These are phyloP conservation scores for Hylomyscus alleni DNA, from an alignment of 2,797 vertebrate genomes.

Conservation along the genomic window DNA sequence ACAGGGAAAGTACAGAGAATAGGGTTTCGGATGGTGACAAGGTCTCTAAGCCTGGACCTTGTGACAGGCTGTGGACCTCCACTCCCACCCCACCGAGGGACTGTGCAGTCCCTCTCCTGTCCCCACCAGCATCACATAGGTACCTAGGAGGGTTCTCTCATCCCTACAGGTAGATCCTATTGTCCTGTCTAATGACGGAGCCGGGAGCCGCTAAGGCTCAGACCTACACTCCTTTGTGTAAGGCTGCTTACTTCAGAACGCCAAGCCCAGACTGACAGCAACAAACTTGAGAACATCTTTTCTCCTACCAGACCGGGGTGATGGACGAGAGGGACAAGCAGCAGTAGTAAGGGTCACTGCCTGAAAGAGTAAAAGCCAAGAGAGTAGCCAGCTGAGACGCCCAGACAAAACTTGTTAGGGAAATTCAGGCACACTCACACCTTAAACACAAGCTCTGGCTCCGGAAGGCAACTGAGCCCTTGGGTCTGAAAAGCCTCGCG, in stretches of 20 bases:
- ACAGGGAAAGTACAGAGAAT: too few species aligned
- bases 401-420: slow-evolving; percentile 18
- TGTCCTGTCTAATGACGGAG: slow-evolving; percentile 15
- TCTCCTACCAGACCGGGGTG: neutral
- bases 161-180: neutral
- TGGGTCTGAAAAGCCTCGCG: neutral
- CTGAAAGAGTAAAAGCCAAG: neutral
- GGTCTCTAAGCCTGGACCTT: neutral
- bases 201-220: slow-evolving; percentile 58
- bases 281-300: neutral
- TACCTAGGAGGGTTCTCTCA: neutral
- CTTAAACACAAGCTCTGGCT: neutral
- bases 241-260: neutral
- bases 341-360: neutral
- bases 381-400: neutral
- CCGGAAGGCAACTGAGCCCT: neutral
- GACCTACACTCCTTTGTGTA: slow-evolving; percentile 73
- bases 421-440: neutral
- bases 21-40: neutral
- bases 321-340: neutral
- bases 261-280: neutral
- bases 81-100: neutral
- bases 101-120: neutral
- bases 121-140: neutral
- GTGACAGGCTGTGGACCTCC: neutral